Evolutionary conservation across 2,888 invertebrate species (phyloP).

Genomic region (Cantharis flavilabris): DNA sequence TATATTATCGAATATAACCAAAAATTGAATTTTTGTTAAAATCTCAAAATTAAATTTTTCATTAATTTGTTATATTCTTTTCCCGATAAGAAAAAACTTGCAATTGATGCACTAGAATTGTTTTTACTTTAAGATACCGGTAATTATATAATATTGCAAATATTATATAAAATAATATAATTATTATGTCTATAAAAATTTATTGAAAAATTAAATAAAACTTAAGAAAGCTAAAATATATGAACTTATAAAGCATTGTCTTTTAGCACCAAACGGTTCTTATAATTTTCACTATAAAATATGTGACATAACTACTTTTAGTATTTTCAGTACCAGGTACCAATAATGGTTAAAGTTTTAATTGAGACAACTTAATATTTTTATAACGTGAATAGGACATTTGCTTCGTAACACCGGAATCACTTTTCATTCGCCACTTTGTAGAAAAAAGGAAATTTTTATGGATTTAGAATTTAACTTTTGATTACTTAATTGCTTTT

Average conservation of each 20-base stretch:
- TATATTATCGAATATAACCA: too few species aligned
- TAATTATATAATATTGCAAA: too few species aligned
- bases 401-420: slow-evolving; percentile 1
- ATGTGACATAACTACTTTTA: slow-evolving; percentile 20
- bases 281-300: slow-evolving; percentile 21
- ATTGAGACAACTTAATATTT: slow-evolving; percentile 20
- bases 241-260: not conserved
- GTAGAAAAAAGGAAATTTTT: not conserved
- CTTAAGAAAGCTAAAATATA: not conserved
- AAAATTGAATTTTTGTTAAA: too few species aligned
- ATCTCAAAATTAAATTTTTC: too few species aligned
- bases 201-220: not conserved
- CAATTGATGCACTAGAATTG: too few species aligned
- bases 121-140: too few species aligned
- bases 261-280: not conserved
- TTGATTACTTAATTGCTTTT: not conserved
- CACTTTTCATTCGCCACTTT: not conserved
- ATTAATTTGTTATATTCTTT: too few species aligned
- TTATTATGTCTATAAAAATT: not conserved
- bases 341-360: slow-evolving; percentile 21
- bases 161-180: too few species aligned
- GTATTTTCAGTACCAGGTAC: slow-evolving; percentile 17
- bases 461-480: not conserved
- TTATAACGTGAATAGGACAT: slow-evolving; percentile 2
- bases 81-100: too few species aligned